Evolutionary conservation across 2,113 vertebrate genomes (phyloP).

Genomic region (Sterna hirundo): DNA sequence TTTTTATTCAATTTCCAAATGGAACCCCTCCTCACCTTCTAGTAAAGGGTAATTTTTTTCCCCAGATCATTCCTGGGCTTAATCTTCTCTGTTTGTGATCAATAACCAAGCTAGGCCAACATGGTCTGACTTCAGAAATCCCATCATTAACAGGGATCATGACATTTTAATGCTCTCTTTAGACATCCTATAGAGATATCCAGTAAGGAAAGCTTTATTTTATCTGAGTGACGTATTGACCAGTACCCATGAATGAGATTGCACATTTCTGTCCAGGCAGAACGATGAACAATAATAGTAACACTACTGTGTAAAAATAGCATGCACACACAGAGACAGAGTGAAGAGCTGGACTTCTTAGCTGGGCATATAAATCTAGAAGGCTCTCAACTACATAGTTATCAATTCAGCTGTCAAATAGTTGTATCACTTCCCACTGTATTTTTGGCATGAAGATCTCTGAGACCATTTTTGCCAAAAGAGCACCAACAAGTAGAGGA

Average conservation of each 20-base stretch:
- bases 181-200: not conserved
- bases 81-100: not conserved
- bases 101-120: not conserved
- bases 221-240: not conserved
- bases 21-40: not conserved
- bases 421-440: not conserved
- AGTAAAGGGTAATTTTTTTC: not conserved
- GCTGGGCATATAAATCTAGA: not conserved
- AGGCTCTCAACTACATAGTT: not conserved
- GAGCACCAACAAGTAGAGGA: not conserved
- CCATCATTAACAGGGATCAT: not conserved
- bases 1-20: not conserved
- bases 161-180: not conserved
- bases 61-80: not conserved
- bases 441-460: not conserved
- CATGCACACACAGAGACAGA: not conserved
- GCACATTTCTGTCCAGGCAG: not conserved
- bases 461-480: not conserved
- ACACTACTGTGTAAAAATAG: accelerated
- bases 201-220: slow-evolving; percentile 9
- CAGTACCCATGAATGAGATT: not conserved
- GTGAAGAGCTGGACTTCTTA: not conserved
- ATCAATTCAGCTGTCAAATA: not conserved
- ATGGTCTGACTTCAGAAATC: not conserved
- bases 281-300: not conserved